phyloP scores from a whole-genome alignment of 2,888 invertebrate species.

The Leptopilina syphax region DNA sequence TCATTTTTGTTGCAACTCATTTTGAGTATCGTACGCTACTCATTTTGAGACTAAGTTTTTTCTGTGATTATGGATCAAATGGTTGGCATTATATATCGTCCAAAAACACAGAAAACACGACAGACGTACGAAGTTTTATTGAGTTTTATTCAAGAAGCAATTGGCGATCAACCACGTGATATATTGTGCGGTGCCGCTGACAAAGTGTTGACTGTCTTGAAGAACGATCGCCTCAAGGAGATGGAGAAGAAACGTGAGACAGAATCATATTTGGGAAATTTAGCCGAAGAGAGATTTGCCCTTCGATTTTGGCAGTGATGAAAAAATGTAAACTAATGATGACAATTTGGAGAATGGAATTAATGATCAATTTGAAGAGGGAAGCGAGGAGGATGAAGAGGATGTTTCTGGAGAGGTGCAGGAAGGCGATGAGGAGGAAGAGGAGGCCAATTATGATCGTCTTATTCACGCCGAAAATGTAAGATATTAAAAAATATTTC shows the following conservation, averaged over 20 bases:
- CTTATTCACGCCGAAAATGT: constrained; percentile 84
- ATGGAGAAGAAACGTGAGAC: constrained; percentile 95
- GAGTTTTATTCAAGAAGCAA: constrained; percentile 96
- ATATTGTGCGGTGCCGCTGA: constrained; percentile 99
- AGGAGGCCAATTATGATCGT: constrained; percentile 86
- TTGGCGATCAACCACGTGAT: constrained; percentile 98
- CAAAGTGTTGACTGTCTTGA: constrained; percentile 95
- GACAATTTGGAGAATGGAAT: constrained; percentile 99
- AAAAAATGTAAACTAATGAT: constrained; percentile 79
- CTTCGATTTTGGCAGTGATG: constrained; percentile 90
- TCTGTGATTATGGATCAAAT: constrained; percentile 94
- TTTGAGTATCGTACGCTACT: too few relatives aligned
- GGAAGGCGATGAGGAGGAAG: constrained; percentile 88
- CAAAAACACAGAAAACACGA: constrained; percentile 97
- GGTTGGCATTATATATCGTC: constrained; percentile 96
- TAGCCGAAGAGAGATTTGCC: constrained; percentile 95
- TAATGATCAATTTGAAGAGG: constrained; percentile 99
- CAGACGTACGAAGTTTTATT: constrained; percentile 98
- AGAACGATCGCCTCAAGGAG: constrained; percentile 96
- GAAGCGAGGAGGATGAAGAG: constrained; percentile 98
- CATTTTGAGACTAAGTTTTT: too few relatives aligned
- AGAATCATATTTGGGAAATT: constrained; percentile 88
- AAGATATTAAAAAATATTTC: constrained; percentile 44
- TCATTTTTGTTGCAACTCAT: too few relatives aligned
- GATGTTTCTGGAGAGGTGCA: constrained; percentile 95